Percentiles rank a stretch among this genome's conserved stretches.
These are phyloP conservation scores for Ichneumon xanthorius DNA, from an alignment of 2,888 invertebrate species.

Conservation along the genomic window DNA sequence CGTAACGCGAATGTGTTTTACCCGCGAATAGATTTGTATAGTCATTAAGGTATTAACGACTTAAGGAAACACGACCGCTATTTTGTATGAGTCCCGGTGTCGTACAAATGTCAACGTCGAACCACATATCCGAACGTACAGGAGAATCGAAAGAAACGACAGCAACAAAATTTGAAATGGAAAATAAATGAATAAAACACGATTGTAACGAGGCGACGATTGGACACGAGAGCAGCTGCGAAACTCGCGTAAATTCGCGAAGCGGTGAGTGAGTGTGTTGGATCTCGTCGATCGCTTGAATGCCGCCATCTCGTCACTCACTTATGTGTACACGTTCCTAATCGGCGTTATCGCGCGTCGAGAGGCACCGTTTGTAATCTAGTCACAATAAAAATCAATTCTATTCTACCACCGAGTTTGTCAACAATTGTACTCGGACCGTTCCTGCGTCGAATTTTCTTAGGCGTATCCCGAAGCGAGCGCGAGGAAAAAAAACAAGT, in stretches of 20 bases:
- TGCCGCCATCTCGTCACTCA: conserved; percentile 77
- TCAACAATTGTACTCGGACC: conserved; percentile 16
- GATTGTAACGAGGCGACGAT: conserved; percentile 58
- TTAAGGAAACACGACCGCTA: conserved; percentile 81
- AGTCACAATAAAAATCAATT: conserved; percentile 85
- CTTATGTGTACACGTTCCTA: conserved; percentile 82
- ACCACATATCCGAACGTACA: conserved; percentile 78
- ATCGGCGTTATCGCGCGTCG: conserved; percentile 81
- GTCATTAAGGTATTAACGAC: conserved; percentile 75
- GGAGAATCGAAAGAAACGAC: conserved; percentile 14
- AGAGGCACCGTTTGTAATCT: conserved; percentile 84
- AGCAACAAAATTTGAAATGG: conserved; percentile 16
- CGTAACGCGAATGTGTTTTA: conserved; percentile 65
- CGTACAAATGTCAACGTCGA: conserved; percentile 82
- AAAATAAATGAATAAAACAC: conserved; percentile 41
- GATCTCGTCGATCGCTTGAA: conserved; percentile 64
- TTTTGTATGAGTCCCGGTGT: conserved; percentile 84
- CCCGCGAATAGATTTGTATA: conserved; percentile 73
- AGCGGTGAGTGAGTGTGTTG: conserved; percentile 43
- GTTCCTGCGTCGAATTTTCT: conserved; percentile 14
- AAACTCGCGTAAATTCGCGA: background rate
- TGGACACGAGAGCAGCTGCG: background rate
- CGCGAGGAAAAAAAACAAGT: too few relatives aligned
- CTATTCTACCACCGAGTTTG: conserved; percentile 79
- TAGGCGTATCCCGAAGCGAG: background rate